These are phyloP conservation scores for Albula glossodonta DNA, from an alignment of 2,113 vertebrate genomes.

Conservation along the genomic window DNA sequence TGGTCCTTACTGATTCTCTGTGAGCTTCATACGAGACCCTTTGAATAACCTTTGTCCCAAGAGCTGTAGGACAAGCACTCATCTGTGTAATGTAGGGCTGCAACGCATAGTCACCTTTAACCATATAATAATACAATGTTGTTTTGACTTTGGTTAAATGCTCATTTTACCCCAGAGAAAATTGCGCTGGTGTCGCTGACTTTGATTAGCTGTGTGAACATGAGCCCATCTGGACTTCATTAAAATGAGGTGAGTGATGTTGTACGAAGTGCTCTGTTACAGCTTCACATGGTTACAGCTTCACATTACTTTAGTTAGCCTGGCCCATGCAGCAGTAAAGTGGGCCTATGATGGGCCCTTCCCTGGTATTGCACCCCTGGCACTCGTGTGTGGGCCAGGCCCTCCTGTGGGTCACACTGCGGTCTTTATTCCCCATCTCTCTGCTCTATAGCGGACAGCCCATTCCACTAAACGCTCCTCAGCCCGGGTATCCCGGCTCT, in stretches of 20 bases:
- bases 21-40: not conserved
- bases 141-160: not conserved
- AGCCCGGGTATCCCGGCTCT: not conserved
- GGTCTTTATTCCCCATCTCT: not conserved
- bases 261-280: not conserved
- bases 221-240: not conserved
- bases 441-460: not conserved
- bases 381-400: not conserved
- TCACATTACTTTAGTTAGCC: not conserved
- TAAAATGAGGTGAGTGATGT: not conserved
- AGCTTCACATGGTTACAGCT: not conserved
- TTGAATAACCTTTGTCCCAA: not conserved
- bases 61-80: not conserved
- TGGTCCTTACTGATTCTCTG: not conserved
- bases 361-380: not conserved
- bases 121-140: not conserved
- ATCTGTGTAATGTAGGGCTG: not conserved
- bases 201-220: not conserved
- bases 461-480: not conserved
- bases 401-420: not conserved
- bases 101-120: not conserved
- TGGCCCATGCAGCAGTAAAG: not conserved
- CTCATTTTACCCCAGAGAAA: not conserved
- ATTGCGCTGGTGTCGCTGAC: not conserved
- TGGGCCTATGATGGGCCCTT: not conserved